These are phyloP conservation scores for Drosophila ambigua DNA, from an alignment of 1,140 invertebrate genomes.

Conservation along the genomic window DNA sequence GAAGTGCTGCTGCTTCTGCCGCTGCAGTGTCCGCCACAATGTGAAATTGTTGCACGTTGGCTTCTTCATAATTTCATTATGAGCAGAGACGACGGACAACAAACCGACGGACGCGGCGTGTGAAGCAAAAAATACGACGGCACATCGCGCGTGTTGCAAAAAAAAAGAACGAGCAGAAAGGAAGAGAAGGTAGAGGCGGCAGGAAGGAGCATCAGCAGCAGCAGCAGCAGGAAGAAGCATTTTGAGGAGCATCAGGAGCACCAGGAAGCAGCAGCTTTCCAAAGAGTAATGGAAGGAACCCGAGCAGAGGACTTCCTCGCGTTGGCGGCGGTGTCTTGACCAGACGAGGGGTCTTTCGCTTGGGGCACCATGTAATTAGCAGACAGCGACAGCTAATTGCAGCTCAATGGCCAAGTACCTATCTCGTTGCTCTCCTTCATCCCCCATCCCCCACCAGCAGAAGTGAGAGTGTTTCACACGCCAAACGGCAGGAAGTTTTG, in stretches of 20 bases:
- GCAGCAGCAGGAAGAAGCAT: not conserved
- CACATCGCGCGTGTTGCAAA: constrained; percentile 3
- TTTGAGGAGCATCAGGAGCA: not conserved
- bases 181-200: not conserved
- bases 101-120: constrained; percentile 27
- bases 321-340: constrained; percentile 31
- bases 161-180: too few relatives aligned
- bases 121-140: constrained; percentile 64
- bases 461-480: constrained; percentile 63
- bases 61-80: constrained; percentile 79
- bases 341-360: constrained; percentile 38
- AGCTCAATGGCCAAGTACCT: constrained; percentile 69
- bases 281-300: too few relatives aligned
- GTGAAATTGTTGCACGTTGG: constrained; percentile 76
- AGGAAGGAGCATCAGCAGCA: not conserved
- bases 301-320: constrained; percentile 2
- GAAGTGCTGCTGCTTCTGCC: not conserved
- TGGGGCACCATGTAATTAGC: constrained; percentile 69
- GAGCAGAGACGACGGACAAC: constrained; percentile 29
- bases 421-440: not conserved
- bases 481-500: constrained; percentile 34
- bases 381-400: constrained; percentile 74
- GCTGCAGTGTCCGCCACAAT: constrained; percentile 46
- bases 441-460: constrained; percentile 3
- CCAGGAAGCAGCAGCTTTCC: not conserved